Conservation (phyloP, 2,888 invertebrate species). For the Dryocosmus kuriphilus region DNA sequence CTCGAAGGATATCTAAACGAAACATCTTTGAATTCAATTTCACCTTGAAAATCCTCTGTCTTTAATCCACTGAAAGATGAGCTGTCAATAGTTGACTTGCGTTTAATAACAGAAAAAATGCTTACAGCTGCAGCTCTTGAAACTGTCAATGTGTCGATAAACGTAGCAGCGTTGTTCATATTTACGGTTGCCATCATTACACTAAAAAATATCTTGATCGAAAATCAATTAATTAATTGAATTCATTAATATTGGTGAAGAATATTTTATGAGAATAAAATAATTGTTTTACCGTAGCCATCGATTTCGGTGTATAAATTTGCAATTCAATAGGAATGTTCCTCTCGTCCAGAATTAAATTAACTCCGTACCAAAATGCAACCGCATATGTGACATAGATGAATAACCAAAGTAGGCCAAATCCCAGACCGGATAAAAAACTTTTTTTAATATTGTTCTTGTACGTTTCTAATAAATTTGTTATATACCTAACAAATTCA, state of each 20-base stretch:
- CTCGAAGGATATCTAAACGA: constrained; percentile 91
- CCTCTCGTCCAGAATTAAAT: constrained; percentile 81
- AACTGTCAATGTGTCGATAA: constrained; percentile 88
- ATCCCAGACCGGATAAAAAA: constrained; percentile 84
- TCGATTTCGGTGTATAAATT: constrained; percentile 82
- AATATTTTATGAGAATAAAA: not conserved
- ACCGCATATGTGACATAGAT: constrained; percentile 88
- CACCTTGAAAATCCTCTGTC: constrained; percentile 81
- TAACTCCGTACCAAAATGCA: constrained; percentile 91
- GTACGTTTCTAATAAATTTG: constrained; percentile 81
- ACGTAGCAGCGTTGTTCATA: constrained; percentile 90
- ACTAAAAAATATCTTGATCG: constrained; percentile 87
- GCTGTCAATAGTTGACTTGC: constrained; percentile 86
- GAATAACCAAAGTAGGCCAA: constrained; percentile 87
- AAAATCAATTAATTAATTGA: constrained; percentile 42
- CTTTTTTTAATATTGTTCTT: constrained; percentile 85
- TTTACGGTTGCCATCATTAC: constrained; percentile 87
- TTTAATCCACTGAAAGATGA: constrained; percentile 82
- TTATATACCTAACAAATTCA: constrained; percentile 84
- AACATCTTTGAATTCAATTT: constrained; percentile 86
- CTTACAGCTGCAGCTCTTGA: constrained; percentile 89
- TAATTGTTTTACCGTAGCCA: constrained; percentile 83
- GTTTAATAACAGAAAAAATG: constrained; percentile 88
- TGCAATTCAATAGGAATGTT: constrained; percentile 68
- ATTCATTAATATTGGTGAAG: not conserved